phyloP scores from a whole-genome alignment of 2,797 vertebrate genomes.

The Platalea minor region DNA sequence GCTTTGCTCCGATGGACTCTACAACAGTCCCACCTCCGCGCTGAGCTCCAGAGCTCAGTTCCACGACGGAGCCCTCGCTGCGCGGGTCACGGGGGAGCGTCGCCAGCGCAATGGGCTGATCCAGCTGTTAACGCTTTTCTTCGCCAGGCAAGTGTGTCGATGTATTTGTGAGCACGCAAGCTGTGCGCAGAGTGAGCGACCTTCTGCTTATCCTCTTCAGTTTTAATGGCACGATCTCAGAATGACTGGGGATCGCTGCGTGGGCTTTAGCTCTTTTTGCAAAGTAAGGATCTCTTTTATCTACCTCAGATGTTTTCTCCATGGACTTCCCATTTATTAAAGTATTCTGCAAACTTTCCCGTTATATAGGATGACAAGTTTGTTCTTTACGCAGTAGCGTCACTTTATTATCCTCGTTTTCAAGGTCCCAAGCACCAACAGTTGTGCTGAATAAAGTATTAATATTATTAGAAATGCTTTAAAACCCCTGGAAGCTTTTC shows the following conservation, averaged over 20 bases:
- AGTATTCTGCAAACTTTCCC: neutral
- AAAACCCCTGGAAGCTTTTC: neutral
- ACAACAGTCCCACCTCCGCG: neutral
- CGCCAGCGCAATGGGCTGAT: neutral
- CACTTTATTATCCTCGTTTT: slow-evolving; percentile 25
- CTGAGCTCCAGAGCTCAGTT: neutral
- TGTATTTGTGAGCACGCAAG: neutral
- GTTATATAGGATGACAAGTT: neutral
- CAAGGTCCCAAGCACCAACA: slow-evolving; percentile 6
- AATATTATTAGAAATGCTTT: slow-evolving; percentile 1
- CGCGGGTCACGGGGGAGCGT: neutral
- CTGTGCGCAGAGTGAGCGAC: fast-evolving
- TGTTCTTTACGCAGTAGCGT: neutral
- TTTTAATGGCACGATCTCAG: neutral
- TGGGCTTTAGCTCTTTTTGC: neutral
- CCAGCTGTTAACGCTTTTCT: neutral
- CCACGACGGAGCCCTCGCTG: neutral
- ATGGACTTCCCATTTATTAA: neutral
- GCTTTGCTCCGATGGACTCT: neutral
- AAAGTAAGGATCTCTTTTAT: neutral
- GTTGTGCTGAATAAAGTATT: neutral
- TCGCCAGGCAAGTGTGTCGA: neutral
- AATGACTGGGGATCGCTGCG: neutral
- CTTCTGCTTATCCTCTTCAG: neutral
- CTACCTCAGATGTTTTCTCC: neutral